Evolutionary conservation across 2,888 invertebrate species (phyloP).

Genomic region (Drosophila borborema): DNA sequence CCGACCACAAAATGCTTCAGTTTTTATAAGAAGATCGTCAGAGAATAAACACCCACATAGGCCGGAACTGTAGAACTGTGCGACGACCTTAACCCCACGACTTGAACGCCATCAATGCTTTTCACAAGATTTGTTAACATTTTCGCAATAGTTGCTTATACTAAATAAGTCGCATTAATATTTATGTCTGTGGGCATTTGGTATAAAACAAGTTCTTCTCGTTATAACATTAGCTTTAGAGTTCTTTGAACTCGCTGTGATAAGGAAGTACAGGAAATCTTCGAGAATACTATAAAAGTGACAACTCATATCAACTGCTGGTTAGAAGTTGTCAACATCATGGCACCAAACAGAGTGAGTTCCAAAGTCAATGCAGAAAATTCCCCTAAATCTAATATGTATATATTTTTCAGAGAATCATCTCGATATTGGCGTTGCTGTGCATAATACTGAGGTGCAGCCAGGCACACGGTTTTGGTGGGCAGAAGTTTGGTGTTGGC

Average conservation of each 20-base stretch:
- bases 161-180: constrained; percentile 56
- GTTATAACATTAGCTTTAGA: constrained; percentile 33
- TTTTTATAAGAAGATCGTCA: constrained; percentile 67
- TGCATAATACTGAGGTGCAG: constrained; percentile 12
- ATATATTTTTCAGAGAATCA: constrained; percentile 32
- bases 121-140: constrained; percentile 65
- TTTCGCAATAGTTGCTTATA: constrained; percentile 60
- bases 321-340: constrained; percentile 57
- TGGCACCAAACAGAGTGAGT: constrained; percentile 60
- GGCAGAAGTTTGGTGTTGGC: constrained; percentile 56
- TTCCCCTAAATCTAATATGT: neutral
- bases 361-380: neutral
- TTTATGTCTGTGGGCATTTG: constrained; percentile 18
- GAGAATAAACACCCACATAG: constrained; percentile 61
- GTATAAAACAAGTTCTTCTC: constrained; percentile 60
- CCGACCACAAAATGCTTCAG: constrained; percentile 29
- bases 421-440: constrained; percentile 39
- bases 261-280: constrained; percentile 73
- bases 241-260: constrained; percentile 69
- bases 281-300: constrained; percentile 61
- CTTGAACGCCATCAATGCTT: constrained; percentile 71
- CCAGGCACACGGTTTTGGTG: constrained; percentile 66
- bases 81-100: constrained; percentile 70
- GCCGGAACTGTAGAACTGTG: constrained; percentile 63
- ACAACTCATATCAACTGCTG: constrained; percentile 12